A percentile compares a stretch with the other conserved stretches of the same genome.
These are phyloP conservation scores for Darevskia mixta DNA, from an alignment of 2,797 vertebrate genomes.

Conservation along the genomic window DNA sequence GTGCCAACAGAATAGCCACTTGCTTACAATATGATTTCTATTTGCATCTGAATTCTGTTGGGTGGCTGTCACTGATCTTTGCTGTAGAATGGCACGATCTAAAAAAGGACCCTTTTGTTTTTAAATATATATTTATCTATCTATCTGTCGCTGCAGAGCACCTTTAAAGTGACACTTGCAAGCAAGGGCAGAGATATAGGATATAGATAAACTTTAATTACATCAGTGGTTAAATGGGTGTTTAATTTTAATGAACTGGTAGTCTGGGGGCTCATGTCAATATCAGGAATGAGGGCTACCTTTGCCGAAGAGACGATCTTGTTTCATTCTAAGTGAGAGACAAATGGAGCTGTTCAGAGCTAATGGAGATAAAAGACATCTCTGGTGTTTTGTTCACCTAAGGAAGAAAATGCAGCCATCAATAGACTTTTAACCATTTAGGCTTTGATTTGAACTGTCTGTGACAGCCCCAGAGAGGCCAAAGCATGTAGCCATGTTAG, in stretches of 20 bases:
- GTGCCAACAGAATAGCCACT: too few species aligned
- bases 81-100: not conserved
- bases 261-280: constrained; percentile 42
- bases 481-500: not conserved
- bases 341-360: constrained; percentile 40
- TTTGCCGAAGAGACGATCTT: constrained; percentile 56
- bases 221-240: constrained; percentile 35
- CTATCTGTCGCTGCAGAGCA: constrained; percentile 43
- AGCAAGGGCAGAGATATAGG: constrained; percentile 43
- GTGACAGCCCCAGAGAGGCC: not conserved
- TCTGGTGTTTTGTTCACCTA: constrained; percentile 4
- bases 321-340: constrained; percentile 47
- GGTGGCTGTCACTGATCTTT: not conserved
- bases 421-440: not conserved
- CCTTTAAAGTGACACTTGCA: constrained; percentile 46
- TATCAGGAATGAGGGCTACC: constrained; percentile 42
- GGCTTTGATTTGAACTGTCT: constrained; percentile 1
- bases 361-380: constrained; percentile 3
- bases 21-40: not conserved
- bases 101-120: not conserved
- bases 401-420: constrained; percentile 29
- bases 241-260: constrained; percentile 54
- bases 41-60: not conserved
- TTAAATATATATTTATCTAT: constrained; percentile 23
- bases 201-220: constrained; percentile 53